These are phyloP conservation scores for Hybognathus amarus DNA, from an alignment of 2,797 vertebrate species.

Conservation along the genomic window DNA sequence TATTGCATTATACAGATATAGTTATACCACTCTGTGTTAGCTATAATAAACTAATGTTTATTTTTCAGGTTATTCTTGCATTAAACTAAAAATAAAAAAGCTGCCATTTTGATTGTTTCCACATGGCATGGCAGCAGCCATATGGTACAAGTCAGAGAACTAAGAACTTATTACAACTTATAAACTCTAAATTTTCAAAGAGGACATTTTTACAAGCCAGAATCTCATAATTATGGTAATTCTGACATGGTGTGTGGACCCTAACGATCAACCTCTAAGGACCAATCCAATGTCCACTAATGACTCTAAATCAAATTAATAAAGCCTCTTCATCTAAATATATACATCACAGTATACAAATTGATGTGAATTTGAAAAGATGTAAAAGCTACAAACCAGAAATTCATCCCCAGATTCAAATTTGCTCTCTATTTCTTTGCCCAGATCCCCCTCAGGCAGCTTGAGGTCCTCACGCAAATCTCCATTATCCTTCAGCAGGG, in stretches of 20 bases:
- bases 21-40: not conserved
- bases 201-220: not conserved
- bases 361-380: not conserved
- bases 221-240: not conserved
- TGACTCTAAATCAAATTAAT: not conserved
- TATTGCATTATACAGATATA: no score
- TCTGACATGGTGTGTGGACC: not conserved
- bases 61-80: not conserved
- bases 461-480: slow-evolving; percentile 87
- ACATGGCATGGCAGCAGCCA: not conserved
- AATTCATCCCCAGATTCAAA: slow-evolving; percentile 80
- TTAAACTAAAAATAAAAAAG: not conserved
- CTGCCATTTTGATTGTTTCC: no score
- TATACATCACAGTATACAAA: not conserved
- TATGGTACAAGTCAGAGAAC: not conserved
- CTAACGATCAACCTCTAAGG: no score
- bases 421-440: slow-evolving; percentile 85
- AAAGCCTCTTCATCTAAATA: not conserved
- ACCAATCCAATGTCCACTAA: not conserved
- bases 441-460: slow-evolving; percentile 85
- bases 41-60: not conserved
- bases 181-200: no score
- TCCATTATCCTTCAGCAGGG: slow-evolving; percentile 85
- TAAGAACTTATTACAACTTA: no score
- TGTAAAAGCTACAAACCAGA: slow-evolving; percentile 72